Conservation (phyloP, 2,113 vertebrate species). For the Dermatemys mawii region DNA sequence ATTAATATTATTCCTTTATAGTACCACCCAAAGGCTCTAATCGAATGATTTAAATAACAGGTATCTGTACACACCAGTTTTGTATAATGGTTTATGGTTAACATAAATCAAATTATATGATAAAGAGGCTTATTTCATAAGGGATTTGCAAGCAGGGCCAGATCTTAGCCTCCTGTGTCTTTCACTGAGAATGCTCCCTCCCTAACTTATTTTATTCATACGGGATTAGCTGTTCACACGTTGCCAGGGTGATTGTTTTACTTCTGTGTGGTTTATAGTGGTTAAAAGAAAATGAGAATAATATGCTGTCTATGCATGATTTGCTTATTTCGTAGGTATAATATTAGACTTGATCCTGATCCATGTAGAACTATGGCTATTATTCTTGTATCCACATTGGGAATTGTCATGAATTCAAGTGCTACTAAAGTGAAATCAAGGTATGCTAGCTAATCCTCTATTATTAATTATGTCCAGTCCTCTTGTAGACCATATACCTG, state of each 20-base stretch:
- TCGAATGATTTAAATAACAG: not conserved
- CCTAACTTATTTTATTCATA: not conserved
- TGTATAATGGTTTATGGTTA: not conserved
- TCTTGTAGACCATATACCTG: not conserved
- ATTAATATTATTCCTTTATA: not conserved
- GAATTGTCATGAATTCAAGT: conserved; percentile 89
- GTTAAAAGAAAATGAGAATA: not conserved
- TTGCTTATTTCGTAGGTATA: conserved; percentile 80
- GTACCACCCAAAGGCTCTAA: not conserved
- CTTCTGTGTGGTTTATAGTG: not conserved
- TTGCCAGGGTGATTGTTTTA: not conserved
- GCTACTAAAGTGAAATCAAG: conserved; percentile 83
- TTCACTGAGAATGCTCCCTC: not conserved
- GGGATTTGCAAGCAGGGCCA: not conserved
- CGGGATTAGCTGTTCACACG: not conserved
- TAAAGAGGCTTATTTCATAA: not conserved
- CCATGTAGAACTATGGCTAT: conserved; percentile 87
- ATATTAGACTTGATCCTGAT: conserved; percentile 88
- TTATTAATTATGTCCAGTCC: not conserved
- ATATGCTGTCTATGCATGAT: not conserved
- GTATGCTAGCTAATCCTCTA: conserved; percentile 61
- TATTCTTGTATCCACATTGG: conserved; percentile 81
- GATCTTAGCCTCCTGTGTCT: not conserved
- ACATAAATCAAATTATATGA: not conserved
- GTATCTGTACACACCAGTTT: not conserved